Conservation (phyloP, 2,113 vertebrate species). For the Oryctolagus cuniculus region DNA sequence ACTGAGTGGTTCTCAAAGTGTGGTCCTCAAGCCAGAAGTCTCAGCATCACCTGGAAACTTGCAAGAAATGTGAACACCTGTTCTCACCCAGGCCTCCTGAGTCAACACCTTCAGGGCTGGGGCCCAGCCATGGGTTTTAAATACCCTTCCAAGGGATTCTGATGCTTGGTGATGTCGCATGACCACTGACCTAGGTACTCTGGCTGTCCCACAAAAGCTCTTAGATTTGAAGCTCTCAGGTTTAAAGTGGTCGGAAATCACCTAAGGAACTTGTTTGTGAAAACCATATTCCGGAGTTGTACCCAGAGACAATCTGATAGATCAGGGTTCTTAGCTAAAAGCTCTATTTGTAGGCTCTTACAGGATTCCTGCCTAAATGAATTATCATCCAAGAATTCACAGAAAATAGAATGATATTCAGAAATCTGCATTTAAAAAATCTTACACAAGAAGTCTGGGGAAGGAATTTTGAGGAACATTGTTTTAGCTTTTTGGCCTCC, state of each 20-base stretch:
- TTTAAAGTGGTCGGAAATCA: background rate
- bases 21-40: background rate
- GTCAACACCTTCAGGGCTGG: background rate
- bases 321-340: too few species aligned
- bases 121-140: background rate
- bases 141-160: background rate
- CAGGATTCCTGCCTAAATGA: too few species aligned
- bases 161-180: background rate
- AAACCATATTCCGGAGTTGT: background rate
- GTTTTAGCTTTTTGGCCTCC: background rate
- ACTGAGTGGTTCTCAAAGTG: background rate
- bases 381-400: too few species aligned
- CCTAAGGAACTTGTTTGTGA: background rate
- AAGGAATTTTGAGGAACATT: conserved; percentile 1
- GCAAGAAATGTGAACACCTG: conserved; percentile 10
- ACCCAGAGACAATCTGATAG: background rate
- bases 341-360: too few species aligned
- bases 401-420: background rate
- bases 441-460: background rate
- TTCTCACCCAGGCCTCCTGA: background rate
- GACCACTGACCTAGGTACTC: background rate
- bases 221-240: conserved; percentile 6
- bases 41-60: conserved; percentile 23
- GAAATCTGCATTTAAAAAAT: background rate
- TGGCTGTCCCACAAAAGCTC: background rate